These are phyloP conservation scores for Alviniconcha marisindica DNA, from an alignment of 1,140 invertebrate genomes.

Conservation along the genomic window DNA sequence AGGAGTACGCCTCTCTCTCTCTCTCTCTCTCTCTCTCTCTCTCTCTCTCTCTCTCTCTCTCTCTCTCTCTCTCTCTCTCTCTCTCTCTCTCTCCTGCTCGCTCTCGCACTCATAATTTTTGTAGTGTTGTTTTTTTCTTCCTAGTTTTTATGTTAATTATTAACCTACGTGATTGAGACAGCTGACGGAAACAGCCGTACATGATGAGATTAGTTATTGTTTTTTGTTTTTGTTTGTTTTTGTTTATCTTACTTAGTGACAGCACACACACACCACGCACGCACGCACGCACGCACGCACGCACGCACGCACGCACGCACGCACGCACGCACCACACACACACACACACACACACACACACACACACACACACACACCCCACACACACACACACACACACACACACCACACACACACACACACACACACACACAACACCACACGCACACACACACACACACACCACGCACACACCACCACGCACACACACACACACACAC, in stretches of 20 bases:
- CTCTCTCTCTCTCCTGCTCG: background rate
- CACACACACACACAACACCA: background rate
- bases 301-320: background rate
- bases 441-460: conserved; percentile 13
- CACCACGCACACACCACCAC: too few relatives aligned
- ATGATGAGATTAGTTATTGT: too few relatives aligned
- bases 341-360: background rate
- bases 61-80: background rate
- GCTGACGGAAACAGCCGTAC: too few relatives aligned
- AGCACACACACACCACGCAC: background rate
- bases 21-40: too few relatives aligned
- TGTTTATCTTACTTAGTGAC: too few relatives aligned
- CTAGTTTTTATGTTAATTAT: too few relatives aligned
- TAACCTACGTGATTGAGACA: too few relatives aligned
- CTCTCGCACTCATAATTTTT: too few relatives aligned
- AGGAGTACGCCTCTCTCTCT: too few relatives aligned
- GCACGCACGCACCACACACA: background rate
- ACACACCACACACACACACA: conserved; percentile 8
- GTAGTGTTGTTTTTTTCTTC: too few relatives aligned
- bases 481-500: conserved; percentile 6
- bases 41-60: too few relatives aligned
- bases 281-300: background rate
- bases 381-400: background rate
- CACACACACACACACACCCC: background rate
- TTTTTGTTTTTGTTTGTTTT: too few relatives aligned